Evolutionary conservation across 92 coral and sea anemone genomes (phyloP).

Genomic region (Montipora capitata): DNA sequence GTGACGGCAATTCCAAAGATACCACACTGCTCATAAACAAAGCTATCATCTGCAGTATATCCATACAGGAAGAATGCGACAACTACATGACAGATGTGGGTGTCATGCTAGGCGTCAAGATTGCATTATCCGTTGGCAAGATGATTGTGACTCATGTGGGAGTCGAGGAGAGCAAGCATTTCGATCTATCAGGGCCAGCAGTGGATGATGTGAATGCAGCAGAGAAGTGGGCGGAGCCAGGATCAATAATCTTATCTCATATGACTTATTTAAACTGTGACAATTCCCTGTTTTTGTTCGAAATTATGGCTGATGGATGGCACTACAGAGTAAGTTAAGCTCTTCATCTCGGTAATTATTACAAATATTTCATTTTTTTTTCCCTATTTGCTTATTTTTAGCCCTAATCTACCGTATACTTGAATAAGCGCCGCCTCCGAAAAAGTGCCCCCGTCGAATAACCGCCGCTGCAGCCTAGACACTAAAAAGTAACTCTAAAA

Average conservation of each 20-base stretch:
- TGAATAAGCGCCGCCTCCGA: no score
- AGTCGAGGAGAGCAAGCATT: constrained; percentile 93
- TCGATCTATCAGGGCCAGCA: constrained; percentile 96
- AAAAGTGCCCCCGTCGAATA: no score
- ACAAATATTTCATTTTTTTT: no score
- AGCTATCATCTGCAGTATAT: constrained; percentile 96
- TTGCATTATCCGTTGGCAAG: constrained; percentile 94
- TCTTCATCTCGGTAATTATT: no score
- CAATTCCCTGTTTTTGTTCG: constrained; percentile 89
- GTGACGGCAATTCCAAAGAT: constrained; percentile 68
- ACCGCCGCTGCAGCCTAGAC: no score
- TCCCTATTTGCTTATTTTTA: no score
- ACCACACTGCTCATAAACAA: constrained; percentile 88
- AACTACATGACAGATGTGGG: constrained; percentile 98
- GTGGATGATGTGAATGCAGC: constrained; percentile 98
- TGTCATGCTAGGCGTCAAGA: constrained; percentile 94
- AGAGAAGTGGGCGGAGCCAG: constrained; percentile 99
- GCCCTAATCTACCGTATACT: no score
- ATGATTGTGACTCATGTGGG: constrained; percentile 96
- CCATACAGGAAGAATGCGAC: constrained; percentile 97
- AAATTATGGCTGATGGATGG: constrained; percentile 89
- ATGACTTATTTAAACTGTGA: constrained; percentile 92
- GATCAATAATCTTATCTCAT: constrained; percentile 93
- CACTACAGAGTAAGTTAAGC: constrained; percentile 81
- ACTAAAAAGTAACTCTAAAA: no score